Evolutionary conservation across 2,888 invertebrate species (phyloP).

Genomic region (Encarsia formosa): DNA sequence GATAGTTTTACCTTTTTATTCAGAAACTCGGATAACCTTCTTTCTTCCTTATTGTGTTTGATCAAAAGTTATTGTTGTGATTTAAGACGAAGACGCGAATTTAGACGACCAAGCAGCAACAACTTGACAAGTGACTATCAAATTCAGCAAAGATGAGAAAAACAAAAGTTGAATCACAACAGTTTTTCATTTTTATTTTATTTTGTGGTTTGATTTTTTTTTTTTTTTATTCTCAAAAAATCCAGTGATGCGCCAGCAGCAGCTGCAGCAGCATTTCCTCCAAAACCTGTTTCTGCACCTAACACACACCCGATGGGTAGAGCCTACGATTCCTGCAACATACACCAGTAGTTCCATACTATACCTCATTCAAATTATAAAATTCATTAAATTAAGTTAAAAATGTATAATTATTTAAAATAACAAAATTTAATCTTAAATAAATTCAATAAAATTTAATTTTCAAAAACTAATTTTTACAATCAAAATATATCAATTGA

Average conservation of each 20-base stretch:
- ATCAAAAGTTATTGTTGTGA: slow-evolving; percentile 43
- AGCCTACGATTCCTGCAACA: slow-evolving; percentile 45
- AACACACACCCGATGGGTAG: slow-evolving; percentile 40
- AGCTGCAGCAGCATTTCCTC: no score
- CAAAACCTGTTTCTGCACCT: slow-evolving; percentile 40
- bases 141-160: slow-evolving; percentile 27
- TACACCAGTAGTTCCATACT: slow-evolving; percentile 41
- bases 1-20: slow-evolving; percentile 41
- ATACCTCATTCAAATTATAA: slow-evolving; percentile 28
- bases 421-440: no score
- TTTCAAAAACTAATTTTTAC: not conserved
- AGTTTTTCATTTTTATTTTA: slow-evolving; percentile 24
- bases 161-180: slow-evolving; percentile 26
- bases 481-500: not conserved
- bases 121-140: slow-evolving; percentile 26
- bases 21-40: slow-evolving; percentile 43
- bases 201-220: no score
- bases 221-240: slow-evolving; percentile 22
- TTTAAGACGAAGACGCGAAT: slow-evolving; percentile 41
- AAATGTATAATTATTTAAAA: not conserved
- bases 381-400: not conserved
- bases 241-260: slow-evolving; percentile 31
- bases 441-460: not conserved
- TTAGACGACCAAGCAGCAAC: slow-evolving; percentile 40
- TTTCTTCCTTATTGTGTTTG: slow-evolving; percentile 38